phyloP scores from a whole-genome alignment of 2,888 invertebrate genomes.

The Apotomis capreana region DNA sequence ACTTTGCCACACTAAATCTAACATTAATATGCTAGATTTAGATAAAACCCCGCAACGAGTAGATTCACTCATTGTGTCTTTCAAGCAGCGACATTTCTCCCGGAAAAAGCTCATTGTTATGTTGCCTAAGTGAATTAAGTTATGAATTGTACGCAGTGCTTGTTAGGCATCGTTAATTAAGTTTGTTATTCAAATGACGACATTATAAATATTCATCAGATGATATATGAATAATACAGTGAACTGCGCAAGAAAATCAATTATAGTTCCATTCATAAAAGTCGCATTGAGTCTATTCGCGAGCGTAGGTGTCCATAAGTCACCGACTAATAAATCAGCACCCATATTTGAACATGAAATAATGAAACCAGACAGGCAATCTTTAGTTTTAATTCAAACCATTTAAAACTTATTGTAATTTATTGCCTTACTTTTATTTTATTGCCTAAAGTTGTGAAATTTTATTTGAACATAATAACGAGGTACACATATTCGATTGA shows the following conservation, averaged over 20 bases:
- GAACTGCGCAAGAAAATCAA: conserved; percentile 67
- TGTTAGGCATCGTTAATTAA: conserved; percentile 29
- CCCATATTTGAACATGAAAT: conserved; percentile 41
- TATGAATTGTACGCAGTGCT: conserved; percentile 14
- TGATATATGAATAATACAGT: conserved; percentile 56
- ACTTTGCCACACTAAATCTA: conserved; percentile 75
- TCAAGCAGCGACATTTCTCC: conserved; percentile 50
- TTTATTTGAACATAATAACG: neutral
- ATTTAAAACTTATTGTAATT: conserved; percentile 2
- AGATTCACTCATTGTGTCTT: conserved; percentile 57
- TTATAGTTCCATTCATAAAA: conserved; percentile 72
- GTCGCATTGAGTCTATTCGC: conserved; percentile 59
- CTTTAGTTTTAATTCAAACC: conserved; percentile 19
- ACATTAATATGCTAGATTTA: conserved; percentile 79
- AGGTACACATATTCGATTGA: conserved; percentile 10
- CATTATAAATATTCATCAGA: conserved; percentile 54
- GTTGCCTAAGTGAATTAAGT: conserved; percentile 25
- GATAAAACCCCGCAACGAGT: conserved; percentile 61
- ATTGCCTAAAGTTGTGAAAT: conserved; percentile 3
- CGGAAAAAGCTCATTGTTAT: conserved; percentile 27
- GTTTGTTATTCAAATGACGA: conserved; percentile 40
- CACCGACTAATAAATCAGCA: conserved; percentile 61
- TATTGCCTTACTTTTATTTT: neutral
- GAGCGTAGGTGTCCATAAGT: conserved; percentile 69
- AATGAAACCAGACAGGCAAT: conserved; percentile 35